These are phyloP conservation scores for Poeciliopsis infans DNA, from an alignment of 2,797 vertebrate species.

Conservation along the genomic window DNA sequence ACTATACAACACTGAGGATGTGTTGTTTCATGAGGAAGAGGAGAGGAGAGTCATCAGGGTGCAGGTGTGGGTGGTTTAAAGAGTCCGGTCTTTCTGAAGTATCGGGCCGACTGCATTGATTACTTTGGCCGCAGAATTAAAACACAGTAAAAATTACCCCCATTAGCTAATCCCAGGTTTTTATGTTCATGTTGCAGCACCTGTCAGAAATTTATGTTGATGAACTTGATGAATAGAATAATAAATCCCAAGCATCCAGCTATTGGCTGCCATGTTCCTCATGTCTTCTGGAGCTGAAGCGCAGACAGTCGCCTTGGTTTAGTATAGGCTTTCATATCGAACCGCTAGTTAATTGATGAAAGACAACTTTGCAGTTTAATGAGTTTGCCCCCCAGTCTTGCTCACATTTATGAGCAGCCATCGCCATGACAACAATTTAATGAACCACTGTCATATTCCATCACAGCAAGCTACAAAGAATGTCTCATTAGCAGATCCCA, in stretches of 20 bases:
- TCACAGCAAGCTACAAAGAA: conserved; percentile 55
- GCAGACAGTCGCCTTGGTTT: conserved; percentile 36
- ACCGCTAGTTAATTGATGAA: conserved; percentile 57
- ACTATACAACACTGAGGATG: no score
- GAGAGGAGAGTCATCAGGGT: conserved; percentile 69
- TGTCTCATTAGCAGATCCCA: conserved; percentile 61
- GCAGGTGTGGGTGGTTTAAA: conserved; percentile 87
- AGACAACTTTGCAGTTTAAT: conserved; percentile 63
- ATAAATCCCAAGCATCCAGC: conserved; percentile 19
- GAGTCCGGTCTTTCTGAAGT: conserved; percentile 88
- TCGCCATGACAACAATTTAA: conserved; percentile 54
- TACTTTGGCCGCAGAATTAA: neutral
- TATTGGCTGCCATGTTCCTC: conserved; percentile 10
- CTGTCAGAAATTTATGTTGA: neutral
- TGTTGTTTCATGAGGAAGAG: conserved; percentile 30
- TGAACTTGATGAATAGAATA: conserved; percentile 7
- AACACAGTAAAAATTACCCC: neutral
- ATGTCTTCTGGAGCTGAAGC: conserved; percentile 18
- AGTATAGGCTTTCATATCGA: conserved; percentile 55
- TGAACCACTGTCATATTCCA: conserved; percentile 63
- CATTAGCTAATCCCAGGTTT: conserved; percentile 8
- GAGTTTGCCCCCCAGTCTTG: conserved; percentile 60
- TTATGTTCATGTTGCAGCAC: neutral
- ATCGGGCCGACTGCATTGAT: neutral
- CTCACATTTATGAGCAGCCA: conserved; percentile 47